These are phyloP conservation scores for Spilosoma lubricipeda DNA, from an alignment of 2,888 invertebrate genomes.

Conservation along the genomic window DNA sequence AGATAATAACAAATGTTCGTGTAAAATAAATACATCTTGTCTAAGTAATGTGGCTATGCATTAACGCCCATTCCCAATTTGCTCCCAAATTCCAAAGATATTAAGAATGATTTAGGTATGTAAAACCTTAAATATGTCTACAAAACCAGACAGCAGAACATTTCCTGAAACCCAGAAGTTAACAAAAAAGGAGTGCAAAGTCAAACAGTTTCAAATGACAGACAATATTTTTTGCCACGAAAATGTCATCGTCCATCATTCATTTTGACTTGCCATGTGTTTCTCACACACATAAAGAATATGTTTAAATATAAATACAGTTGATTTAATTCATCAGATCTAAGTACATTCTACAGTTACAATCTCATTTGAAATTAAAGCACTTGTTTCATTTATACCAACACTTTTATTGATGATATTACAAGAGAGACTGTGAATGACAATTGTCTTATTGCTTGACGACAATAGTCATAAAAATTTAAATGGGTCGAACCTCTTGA, in stretches of 20 bases:
- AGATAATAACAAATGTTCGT: too few relatives aligned
- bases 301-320: conserved; percentile 25
- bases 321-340: conserved; percentile 20
- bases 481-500: conserved; percentile 5
- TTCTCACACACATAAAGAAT: conserved; percentile 16
- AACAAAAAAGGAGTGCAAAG: conserved; percentile 40
- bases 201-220: conserved; percentile 37
- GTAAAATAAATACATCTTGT: too few relatives aligned
- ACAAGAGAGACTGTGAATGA: conserved; percentile 10
- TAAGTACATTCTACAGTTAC: conserved; percentile 2
- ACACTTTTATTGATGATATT: conserved; percentile 4
- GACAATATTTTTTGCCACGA: conserved; percentile 31
- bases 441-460: conserved; percentile 13
- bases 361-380: not conserved
- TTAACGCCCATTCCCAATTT: too few relatives aligned
- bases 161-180: conserved; percentile 5
- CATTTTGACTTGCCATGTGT: not conserved
- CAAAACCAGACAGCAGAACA: not conserved
- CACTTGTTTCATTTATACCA: not conserved
- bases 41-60: too few relatives aligned
- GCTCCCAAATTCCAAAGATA: too few relatives aligned
- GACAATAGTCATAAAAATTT: conserved; percentile 13
- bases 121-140: not conserved
- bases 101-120: too few relatives aligned
- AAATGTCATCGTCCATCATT: conserved; percentile 36